phyloP scores from a whole-genome alignment of 2,888 invertebrate genomes.

The Crematogaster levior region DNA sequence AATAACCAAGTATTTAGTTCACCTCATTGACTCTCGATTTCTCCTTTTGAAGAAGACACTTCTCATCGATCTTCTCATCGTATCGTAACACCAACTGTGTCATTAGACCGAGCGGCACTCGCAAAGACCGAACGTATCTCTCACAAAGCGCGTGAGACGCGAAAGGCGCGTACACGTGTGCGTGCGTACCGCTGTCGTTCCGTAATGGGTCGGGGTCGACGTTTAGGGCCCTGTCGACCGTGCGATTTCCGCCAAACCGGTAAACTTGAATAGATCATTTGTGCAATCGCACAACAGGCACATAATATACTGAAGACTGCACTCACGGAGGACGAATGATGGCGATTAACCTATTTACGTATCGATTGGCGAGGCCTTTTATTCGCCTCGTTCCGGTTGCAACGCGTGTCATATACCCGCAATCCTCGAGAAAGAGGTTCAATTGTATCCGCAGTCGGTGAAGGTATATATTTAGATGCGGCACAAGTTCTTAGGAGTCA shows the following conservation, averaged over 20 bases:
- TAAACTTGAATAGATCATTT: constrained; percentile 71
- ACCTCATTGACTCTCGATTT: constrained; percentile 61
- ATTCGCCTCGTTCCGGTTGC: constrained; percentile 69
- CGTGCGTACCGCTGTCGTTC: constrained; percentile 33
- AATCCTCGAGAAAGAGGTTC: constrained; percentile 58
- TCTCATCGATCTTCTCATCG: constrained; percentile 43
- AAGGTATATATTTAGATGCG: background rate
- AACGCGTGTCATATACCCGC: constrained; percentile 49
- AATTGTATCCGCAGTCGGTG: background rate
- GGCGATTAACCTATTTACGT: constrained; percentile 75
- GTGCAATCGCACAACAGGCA: constrained; percentile 41
- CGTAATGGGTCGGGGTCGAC: constrained; percentile 67
- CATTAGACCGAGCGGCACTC: constrained; percentile 28
- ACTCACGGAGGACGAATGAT: constrained; percentile 62
- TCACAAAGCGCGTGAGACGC: constrained; percentile 6
- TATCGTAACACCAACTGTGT: constrained; percentile 40
- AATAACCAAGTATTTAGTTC: constrained; percentile 48
- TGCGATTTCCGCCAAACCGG: constrained; percentile 76
- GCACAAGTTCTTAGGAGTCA: background rate
- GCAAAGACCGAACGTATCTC: constrained; percentile 24
- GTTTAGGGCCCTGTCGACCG: constrained; percentile 74
- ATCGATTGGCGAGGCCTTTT: constrained; percentile 69
- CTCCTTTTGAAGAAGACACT: constrained; percentile 23
- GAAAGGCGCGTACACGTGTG: constrained; percentile 24
- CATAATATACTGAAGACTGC: constrained; percentile 54